These are phyloP conservation scores for Hylaeus anthracinus DNA, from an alignment of 1,140 invertebrate species.

Conservation along the genomic window DNA sequence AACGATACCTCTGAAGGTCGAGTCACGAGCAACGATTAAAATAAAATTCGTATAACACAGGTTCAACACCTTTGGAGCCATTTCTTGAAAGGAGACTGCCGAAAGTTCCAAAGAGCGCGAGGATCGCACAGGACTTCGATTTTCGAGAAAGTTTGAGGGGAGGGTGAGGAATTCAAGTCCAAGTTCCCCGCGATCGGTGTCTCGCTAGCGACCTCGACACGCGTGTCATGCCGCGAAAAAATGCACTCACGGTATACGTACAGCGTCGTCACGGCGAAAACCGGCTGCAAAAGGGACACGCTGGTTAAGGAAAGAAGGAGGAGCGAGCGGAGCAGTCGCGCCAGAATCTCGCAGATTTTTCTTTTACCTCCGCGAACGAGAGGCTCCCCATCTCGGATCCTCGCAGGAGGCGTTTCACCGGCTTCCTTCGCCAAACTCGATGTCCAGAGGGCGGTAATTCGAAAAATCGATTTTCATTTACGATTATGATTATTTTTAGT, in stretches of 20 bases:
- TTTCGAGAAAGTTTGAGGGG: background rate
- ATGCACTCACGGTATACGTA: slow-evolving; percentile 7
- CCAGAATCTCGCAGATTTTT: slow-evolving; percentile 42
- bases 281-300: slow-evolving; percentile 49
- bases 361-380: background rate
- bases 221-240: slow-evolving; percentile 26
- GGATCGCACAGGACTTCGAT: background rate
- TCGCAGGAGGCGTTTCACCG: background rate
- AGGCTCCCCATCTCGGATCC: slow-evolving; percentile 14
- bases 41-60: no score
- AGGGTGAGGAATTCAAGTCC: slow-evolving; percentile 2
- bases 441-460: background rate
- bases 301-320: slow-evolving; percentile 47
- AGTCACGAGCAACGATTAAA: no score
- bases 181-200: background rate
- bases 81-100: no score
- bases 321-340: slow-evolving; percentile 7
- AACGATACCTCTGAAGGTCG: no score
- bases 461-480: no score
- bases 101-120: background rate
- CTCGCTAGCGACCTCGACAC: slow-evolving; percentile 33
- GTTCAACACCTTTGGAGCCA: no score
- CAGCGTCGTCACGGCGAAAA: slow-evolving; percentile 33
- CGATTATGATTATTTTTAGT: no score
- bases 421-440: background rate